A percentile compares a stretch with the other conserved stretches of the same genome.
Evolutionary conservation across 2,888 invertebrate species (phyloP).

Genomic region (Nasonia oneida): DNA sequence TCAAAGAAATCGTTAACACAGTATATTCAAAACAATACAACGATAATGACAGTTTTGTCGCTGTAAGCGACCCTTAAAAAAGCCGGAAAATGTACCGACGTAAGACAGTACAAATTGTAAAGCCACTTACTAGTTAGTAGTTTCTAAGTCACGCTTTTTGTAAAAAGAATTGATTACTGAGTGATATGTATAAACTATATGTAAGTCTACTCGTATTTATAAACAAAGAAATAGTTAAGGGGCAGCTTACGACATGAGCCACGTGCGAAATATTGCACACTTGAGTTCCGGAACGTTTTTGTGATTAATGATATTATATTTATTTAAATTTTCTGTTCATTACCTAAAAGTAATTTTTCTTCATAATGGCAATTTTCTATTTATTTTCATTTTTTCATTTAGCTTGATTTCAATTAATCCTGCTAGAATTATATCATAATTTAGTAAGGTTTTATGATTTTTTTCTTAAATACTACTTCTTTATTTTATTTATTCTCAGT

Average conservation of each 20-base stretch:
- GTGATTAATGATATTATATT: not conserved
- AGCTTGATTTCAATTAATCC: not conserved
- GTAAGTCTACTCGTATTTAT: slow-evolving; percentile 58
- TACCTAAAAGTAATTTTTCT: not conserved
- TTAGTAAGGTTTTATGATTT: not conserved
- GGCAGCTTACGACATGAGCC: slow-evolving; percentile 18
- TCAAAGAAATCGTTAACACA: slow-evolving; percentile 14
- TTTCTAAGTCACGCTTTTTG: slow-evolving; percentile 60
- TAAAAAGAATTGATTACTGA: slow-evolving; percentile 60
- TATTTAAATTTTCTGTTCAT: not conserved
- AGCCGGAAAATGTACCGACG: slow-evolving; percentile 58
- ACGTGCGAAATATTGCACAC: not conserved
- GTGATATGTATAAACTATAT: slow-evolving; percentile 59
- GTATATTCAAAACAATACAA: slow-evolving; percentile 16
- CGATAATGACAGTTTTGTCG: slow-evolving; percentile 47
- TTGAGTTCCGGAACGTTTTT: slow-evolving; percentile 27
- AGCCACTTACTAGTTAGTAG: slow-evolving; percentile 60
- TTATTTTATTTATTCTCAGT: slow-evolving; percentile 26
- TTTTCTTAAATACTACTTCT: not conserved
- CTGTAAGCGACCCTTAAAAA: slow-evolving; percentile 38
- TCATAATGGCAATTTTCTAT: not conserved
- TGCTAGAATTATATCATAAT: not conserved
- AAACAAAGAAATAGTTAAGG: slow-evolving; percentile 36
- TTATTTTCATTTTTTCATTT: not conserved
- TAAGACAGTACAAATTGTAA: slow-evolving; percentile 64